Conservation (phyloP, 30 jellyfish, hydroid and myxozoan genomes). For the Turritopsis rubra region DNA sequence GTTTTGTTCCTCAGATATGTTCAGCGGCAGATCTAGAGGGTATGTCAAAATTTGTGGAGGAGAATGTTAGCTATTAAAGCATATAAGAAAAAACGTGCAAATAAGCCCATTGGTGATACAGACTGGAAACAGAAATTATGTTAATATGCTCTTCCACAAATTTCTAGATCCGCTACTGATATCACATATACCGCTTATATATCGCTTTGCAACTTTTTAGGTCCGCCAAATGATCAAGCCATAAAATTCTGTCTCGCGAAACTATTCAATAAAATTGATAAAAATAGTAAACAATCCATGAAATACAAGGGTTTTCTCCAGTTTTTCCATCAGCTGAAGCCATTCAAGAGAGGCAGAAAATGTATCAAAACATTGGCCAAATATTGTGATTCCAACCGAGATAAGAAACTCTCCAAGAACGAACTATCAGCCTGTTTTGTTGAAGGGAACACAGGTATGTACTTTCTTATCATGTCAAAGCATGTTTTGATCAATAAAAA, state of each 20-base stretch:
- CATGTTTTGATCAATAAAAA: not conserved
- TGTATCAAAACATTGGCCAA: slow-evolving; percentile 53
- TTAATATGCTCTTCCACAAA: too few species aligned
- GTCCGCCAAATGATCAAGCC: not conserved
- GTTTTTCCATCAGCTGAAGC: slow-evolving; percentile 36
- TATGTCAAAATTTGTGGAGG: too few species aligned
- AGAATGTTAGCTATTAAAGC: too few species aligned
- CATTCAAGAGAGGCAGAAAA: slow-evolving; percentile 53
- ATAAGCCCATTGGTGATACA: too few species aligned
- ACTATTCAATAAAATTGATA: not conserved
- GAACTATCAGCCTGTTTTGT: slow-evolving; percentile 65
- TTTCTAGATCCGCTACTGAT: too few species aligned
- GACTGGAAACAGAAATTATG: too few species aligned
- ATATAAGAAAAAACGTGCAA: too few species aligned
- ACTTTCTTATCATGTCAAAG: not conserved
- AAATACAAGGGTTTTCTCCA: not conserved
- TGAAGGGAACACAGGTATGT: slow-evolving; percentile 1
- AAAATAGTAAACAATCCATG: not conserved
- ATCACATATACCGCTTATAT: too few species aligned
- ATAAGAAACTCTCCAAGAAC: slow-evolving; percentile 40
- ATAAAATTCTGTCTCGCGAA: not conserved
- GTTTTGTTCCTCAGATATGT: too few species aligned
- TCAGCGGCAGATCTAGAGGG: too few species aligned
- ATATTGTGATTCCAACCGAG: slow-evolving; percentile 65
- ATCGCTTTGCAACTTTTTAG: not conserved